Conservation (phyloP, 2,113 vertebrate genomes). For the Pygoscelis antarcticus region DNA sequence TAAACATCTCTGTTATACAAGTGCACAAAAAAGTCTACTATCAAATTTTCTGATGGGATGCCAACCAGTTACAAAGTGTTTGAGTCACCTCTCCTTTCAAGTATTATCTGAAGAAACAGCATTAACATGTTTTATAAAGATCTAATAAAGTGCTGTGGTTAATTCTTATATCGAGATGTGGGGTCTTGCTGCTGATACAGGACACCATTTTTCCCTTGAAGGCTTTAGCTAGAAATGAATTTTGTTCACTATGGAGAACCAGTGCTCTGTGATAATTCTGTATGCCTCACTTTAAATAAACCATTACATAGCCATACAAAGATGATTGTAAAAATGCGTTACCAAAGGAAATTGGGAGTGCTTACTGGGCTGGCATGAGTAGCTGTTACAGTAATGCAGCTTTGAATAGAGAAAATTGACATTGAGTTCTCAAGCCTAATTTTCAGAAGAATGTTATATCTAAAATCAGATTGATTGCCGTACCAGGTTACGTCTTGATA, state of each 20-base stretch:
- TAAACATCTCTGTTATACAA: not conserved
- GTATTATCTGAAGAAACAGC: not conserved
- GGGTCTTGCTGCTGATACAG: not conserved
- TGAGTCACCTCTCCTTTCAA: not conserved
- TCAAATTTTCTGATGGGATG: not conserved
- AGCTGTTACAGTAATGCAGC: not conserved
- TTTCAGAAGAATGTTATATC: not conserved
- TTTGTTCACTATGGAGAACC: not conserved
- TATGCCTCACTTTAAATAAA: not conserved
- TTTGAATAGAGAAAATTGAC: not conserved
- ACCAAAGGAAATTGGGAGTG: not conserved
- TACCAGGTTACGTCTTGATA: not conserved
- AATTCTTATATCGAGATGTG: not conserved
- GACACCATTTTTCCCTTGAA: not conserved
- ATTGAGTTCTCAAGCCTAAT: not conserved
- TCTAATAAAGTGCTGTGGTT: not conserved
- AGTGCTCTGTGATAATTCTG: not conserved
- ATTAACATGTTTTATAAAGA: not conserved
- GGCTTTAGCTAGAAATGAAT: not conserved
- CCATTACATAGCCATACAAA: not conserved
- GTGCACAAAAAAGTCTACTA: not conserved
- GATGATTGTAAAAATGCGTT: not conserved
- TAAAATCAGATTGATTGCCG: not conserved
- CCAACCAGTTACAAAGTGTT: not conserved
- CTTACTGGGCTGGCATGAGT: not conserved